Evolutionary conservation across 2,888 invertebrate species (phyloP).

Genomic region (Drosophila tanythrix): DNA sequence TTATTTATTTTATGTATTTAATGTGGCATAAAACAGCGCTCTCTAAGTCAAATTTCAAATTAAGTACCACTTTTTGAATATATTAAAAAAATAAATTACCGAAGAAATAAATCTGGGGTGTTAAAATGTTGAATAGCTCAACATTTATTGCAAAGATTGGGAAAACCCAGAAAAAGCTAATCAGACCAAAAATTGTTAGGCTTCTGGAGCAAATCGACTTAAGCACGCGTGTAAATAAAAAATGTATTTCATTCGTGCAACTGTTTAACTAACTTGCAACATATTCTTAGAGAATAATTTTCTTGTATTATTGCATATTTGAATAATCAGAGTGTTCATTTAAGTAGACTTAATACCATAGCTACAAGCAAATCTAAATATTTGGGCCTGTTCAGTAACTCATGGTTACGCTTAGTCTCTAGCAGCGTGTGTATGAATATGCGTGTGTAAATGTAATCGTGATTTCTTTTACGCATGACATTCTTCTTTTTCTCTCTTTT

Average conservation of each 20-base stretch:
- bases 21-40: background rate
- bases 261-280: background rate
- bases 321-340: too few species aligned
- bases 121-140: background rate
- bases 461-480: slow-evolving; percentile 2
- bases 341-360: background rate
- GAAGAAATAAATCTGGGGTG: background rate
- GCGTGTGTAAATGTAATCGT: slow-evolving; percentile 1
- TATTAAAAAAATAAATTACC: background rate
- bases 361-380: background rate
- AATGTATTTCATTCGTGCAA: background rate
- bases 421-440: background rate
- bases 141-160: background rate
- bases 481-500: background rate
- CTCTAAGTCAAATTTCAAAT: background rate
- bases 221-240: background rate
- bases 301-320: background rate
- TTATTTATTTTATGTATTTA: background rate
- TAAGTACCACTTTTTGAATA: background rate
- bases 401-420: background rate
- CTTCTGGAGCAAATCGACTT: background rate
- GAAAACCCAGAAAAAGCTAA: background rate
- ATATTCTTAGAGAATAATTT: background rate
- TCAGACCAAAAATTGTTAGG: background rate
- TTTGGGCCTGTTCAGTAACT: background rate